Base-by-base conservation (phyloP, 2,113 vertebrate genomes). In the Cavia porcellus region DNA sequence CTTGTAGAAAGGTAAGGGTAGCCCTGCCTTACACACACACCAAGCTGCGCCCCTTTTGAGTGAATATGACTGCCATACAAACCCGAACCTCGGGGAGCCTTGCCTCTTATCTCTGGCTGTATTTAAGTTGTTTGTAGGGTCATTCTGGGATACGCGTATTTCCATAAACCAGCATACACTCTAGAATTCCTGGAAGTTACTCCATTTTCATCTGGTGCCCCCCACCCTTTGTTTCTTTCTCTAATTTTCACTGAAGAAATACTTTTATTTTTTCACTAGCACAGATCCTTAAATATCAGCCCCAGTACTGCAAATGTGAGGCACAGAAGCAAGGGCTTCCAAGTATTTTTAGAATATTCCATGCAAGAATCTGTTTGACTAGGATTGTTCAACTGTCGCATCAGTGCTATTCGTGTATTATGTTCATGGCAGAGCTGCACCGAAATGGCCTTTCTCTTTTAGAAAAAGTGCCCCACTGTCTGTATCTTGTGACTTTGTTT, bases 171-270 rank as follows among this genome's bases (percentile, higher is more conserved):
- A 57, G 50, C 9, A 22, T 22, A 55, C 5, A 3, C 59, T 61
- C 24, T 64, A 35, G 59, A 82, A n/a, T 52, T 82, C 75, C 66
- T 66, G 30, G 13, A 52, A 45, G 13, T 45, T 86, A 75, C 2
- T 57, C 12, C 77, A n/a, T 62, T 77, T 70, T 68, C 28, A 81
- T 72, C 30, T 19, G 61, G 24, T 11, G 20, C 45, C 20, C 80
- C 17, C 14, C 55, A 5, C 17, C 17, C 10, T 57, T 55, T 64
- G 12, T 52, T 42, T 88, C 32, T 4, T 17, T 55, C 30, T 62
- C 22, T 95, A 24, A 28, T 30, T 94, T 93, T 96, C 61, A 90
- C 5, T 52, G 59, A 96, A 84, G 25, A 66, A 83, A 74, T 86
- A 88, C 12, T 59, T 64, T 80, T n/a, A 75, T 95, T 75, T 72